Percentiles rank a stretch among this genome's conserved stretches.
These are phyloP conservation scores for Apostichopus parvimensis DNA, from an alignment of 35 echinoderm and acorn worm genomes.

Conservation along the genomic window DNA sequence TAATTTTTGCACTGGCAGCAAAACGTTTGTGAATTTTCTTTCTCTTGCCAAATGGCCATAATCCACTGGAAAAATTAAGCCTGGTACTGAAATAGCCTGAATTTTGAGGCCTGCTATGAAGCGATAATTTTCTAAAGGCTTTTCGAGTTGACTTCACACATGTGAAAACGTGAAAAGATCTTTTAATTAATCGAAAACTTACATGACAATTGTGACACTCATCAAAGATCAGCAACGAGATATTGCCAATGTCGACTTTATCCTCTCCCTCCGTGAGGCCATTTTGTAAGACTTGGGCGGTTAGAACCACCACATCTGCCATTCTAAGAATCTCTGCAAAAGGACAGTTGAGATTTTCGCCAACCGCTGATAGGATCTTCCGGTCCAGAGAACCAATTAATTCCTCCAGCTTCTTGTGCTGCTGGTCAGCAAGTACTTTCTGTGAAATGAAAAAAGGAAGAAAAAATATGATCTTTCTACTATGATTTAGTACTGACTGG, in stretches of 20 bases:
- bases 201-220: slow-evolving; percentile 71
- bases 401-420: slow-evolving; percentile 39
- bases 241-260: background rate
- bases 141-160: too few species aligned
- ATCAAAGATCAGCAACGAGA: slow-evolving; percentile 64
- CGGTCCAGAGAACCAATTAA: slow-evolving; percentile 2
- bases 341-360: slow-evolving; percentile 35
- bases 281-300: slow-evolving; percentile 57
- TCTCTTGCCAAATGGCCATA: too few species aligned
- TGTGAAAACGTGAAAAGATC: too few species aligned
- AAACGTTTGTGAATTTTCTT: too few species aligned
- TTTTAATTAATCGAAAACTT: background rate
- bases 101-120: background rate
- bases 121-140: too few species aligned
- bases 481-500: too few species aligned
- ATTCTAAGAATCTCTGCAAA: slow-evolving; percentile 29
- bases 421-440: slow-evolving; percentile 57
- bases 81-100: background rate
- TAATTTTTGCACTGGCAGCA: too few species aligned
- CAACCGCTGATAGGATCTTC: slow-evolving; percentile 7
- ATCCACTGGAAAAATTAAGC: too few species aligned
- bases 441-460: background rate
- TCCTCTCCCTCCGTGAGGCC: slow-evolving; percentile 16
- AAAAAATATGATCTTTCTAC: too few species aligned
- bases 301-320: slow-evolving; percentile 57